Evolutionary conservation across 2,888 invertebrate species (phyloP), one percentile per base, ranked within the genome.

Genomic region (Xestia ashworthii): DNA sequence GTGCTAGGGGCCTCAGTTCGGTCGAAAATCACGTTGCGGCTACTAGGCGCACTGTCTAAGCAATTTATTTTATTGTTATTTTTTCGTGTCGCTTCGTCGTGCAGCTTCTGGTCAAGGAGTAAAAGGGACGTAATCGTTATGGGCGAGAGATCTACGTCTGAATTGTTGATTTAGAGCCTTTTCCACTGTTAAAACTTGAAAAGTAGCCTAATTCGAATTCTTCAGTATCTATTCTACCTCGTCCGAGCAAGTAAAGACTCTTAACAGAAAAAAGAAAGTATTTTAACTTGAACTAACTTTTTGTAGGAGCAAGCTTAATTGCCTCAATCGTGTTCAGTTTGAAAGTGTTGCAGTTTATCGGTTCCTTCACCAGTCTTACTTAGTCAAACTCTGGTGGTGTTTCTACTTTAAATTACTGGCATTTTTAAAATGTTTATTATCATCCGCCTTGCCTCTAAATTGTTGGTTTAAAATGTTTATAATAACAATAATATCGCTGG

Each of bases 291-390:
- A 46, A 62, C 19, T 55, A 82, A 80, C 46, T 77, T 78, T 77
- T 69, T 41, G 38, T 46, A 80, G 41, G 65, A 70, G 60, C 48
- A 69, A 80, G 38, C 66, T 70, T 80, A 80, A 83, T 83, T 80
- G 70, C 60, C 9, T 78, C 53, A 66, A 78, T 70, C 46, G 58
- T 53, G 64, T 77, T 78, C 69, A 66, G 65, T 83, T 80, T 66
- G 12, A 19, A 32, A 78, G 58, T 41, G 41, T 58, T 83, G 48
- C 32, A 66, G 78, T 70, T 78, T 70, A 78, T 70, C 19, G 6
- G 41, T 48, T 38, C 22, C 22, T 76, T n/a, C 6, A 38, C 19
- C 16, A 65, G 55, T 58, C 50, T 46, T 58, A n/a, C n/a, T 58
- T 58, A 22, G 69, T 66, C 25, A 50, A 14, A 25, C 32, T 53